These are phyloP conservation scores for Anthophora plumipes DNA, from an alignment of 2,888 invertebrate species.

Conservation along the genomic window DNA sequence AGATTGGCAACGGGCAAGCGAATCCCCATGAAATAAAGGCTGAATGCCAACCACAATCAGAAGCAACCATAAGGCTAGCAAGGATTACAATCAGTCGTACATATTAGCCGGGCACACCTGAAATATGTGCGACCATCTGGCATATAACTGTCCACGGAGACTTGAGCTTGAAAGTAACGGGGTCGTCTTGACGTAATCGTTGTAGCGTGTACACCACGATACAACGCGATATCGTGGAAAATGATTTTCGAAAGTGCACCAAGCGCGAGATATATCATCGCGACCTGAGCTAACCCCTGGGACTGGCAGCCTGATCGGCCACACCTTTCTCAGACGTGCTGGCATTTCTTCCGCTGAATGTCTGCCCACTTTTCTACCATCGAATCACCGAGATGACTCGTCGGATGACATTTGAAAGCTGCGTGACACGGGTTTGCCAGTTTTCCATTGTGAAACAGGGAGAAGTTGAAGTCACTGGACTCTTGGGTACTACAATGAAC, in stretches of 20 bases:
- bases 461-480: no score
- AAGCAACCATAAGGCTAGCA: constrained; percentile 33
- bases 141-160: constrained; percentile 60
- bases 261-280: constrained; percentile 50
- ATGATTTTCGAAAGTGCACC: constrained; percentile 67
- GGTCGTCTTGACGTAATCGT: constrained; percentile 66
- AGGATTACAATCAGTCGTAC: constrained; percentile 80
- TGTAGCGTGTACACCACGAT: neutral
- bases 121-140: constrained; percentile 75
- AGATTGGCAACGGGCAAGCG: constrained; percentile 50
- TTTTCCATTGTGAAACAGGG: no score
- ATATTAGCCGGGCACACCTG: constrained; percentile 79
- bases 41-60: constrained; percentile 16
- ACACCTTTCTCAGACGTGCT: constrained; percentile 69
- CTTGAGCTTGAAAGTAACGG: constrained; percentile 66
- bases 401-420: constrained; percentile 39
- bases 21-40: constrained; percentile 1
- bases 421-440: neutral
- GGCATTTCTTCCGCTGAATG: constrained; percentile 51
- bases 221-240: constrained; percentile 68
- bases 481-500: no score
- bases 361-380: neutral
- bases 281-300: constrained; percentile 50
- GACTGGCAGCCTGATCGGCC: constrained; percentile 47
- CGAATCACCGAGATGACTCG: neutral